Conservation (phyloP, 2,797 vertebrate species). For the Catharus ustulatus region DNA sequence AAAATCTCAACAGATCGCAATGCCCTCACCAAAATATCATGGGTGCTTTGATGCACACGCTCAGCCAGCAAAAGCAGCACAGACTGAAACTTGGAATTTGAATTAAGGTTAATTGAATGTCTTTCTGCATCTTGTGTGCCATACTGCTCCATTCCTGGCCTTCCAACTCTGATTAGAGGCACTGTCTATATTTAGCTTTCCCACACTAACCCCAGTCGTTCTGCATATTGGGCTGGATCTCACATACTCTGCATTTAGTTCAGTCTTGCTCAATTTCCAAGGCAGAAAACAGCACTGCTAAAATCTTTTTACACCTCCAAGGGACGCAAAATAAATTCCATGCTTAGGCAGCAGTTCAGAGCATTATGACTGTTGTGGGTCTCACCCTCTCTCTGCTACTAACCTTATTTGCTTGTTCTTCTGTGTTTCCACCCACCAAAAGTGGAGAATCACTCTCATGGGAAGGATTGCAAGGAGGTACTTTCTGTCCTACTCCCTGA, state of each 20-base stretch:
- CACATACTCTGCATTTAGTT: background rate
- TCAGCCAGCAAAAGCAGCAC: conserved; percentile 10
- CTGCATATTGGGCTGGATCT: background rate
- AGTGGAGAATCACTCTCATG: background rate
- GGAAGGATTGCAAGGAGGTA: background rate
- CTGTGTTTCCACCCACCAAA: background rate
- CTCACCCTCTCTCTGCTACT: background rate
- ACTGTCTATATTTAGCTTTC: conserved; percentile 24
- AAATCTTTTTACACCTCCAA: background rate
- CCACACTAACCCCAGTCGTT: background rate
- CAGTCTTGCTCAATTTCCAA: background rate
- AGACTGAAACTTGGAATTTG: background rate
- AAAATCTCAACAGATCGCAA: background rate
- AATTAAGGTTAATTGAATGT: conserved; percentile 46
- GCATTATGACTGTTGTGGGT: background rate
- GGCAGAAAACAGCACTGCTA: background rate
- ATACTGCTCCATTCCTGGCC: background rate
- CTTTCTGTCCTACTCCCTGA: background rate
- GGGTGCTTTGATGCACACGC: background rate
- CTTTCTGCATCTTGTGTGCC: conserved; percentile 3
- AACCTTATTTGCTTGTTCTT: background rate
- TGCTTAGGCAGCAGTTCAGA: background rate
- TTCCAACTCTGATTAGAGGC: conserved; percentile 22
- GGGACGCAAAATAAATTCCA: background rate
- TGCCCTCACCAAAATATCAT: conserved; percentile 22